Conservation (phyloP, 2,888 invertebrate species). For the Metopia argyrocephala region DNA sequence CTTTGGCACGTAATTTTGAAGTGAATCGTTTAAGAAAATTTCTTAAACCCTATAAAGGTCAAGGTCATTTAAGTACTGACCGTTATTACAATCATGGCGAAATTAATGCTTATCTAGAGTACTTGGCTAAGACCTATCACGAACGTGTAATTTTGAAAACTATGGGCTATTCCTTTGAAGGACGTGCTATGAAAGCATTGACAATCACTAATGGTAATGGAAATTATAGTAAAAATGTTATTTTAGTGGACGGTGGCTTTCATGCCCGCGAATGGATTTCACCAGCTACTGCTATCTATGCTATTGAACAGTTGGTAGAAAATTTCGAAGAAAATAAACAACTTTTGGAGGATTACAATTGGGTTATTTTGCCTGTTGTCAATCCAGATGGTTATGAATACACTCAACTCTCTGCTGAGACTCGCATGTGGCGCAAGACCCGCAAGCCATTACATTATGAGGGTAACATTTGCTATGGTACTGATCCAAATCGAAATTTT, state of each 20-base stretch:
- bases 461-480: conserved; percentile 81
- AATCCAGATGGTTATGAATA: conserved; percentile 87
- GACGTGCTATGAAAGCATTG: conserved; percentile 81
- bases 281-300: conserved; percentile 81
- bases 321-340: conserved; percentile 77
- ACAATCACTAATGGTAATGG: conserved; percentile 81
- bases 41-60: conserved; percentile 66
- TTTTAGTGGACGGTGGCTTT: conserved; percentile 81
- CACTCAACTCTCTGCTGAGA: conserved; percentile 76
- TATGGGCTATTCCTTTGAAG: conserved; percentile 82
- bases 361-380: conserved; percentile 83
- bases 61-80: conserved; percentile 70
- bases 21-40: conserved; percentile 64
- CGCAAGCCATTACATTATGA: conserved; percentile 78
- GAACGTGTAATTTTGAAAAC: conserved; percentile 80
- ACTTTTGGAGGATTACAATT: conserved; percentile 81
- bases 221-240: conserved; percentile 79
- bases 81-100: conserved; percentile 73
- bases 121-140: conserved; percentile 79
- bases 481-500: conserved; percentile 88
- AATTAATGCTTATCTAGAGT: conserved; percentile 80
- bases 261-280: conserved; percentile 86
- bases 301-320: conserved; percentile 81
- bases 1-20: conserved; percentile 67
- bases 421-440: conserved; percentile 84